phyloP scores from a whole-genome alignment of 2,797 vertebrate species.

The Alcedo quadribrachys region DNA sequence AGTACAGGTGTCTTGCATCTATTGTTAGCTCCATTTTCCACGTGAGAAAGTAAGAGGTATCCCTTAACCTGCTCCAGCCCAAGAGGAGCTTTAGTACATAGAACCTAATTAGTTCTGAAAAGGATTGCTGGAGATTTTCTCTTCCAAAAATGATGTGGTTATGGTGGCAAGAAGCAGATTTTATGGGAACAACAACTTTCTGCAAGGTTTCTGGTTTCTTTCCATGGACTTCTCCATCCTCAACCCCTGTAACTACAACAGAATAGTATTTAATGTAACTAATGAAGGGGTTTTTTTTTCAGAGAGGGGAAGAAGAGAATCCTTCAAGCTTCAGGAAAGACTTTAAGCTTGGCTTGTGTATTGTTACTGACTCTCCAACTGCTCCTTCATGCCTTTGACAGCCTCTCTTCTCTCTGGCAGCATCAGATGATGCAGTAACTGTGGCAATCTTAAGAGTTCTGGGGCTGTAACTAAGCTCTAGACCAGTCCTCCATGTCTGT shows the following conservation, averaged over 20 bases:
- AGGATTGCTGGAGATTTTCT: background rate
- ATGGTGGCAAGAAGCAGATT: background rate
- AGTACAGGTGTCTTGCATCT: background rate
- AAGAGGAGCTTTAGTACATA: background rate
- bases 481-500: background rate
- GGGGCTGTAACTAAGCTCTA: background rate
- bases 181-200: background rate
- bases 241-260: background rate
- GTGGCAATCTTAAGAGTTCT: background rate
- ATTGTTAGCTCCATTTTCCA: background rate
- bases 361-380: background rate
- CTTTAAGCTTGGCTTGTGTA: background rate
- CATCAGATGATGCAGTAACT: background rate
- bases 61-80: background rate
- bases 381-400: background rate
- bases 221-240: background rate
- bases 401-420: background rate
- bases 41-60: background rate
- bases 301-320: background rate
- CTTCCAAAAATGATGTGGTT: background rate
- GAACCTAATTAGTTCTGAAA: background rate
- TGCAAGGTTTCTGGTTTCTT: background rate
- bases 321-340: background rate
- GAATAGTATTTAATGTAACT: background rate
- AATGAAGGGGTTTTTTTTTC: fast-evolving